A percentile compares a stretch with the other conserved stretches of the same genome.
Conservation (phyloP, 1,140 invertebrate genomes). For the Drosophila repleta region DNA sequence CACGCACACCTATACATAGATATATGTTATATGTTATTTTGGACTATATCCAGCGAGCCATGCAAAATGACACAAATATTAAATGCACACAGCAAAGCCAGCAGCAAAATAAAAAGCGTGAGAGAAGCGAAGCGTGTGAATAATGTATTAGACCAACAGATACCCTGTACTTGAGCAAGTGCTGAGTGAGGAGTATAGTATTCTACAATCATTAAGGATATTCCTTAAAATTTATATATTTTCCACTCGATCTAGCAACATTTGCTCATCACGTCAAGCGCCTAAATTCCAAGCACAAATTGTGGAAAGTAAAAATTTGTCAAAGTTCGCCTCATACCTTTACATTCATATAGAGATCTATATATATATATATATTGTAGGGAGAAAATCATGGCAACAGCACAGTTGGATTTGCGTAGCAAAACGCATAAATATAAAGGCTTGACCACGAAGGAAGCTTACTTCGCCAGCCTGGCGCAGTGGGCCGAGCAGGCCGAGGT, state of each 20-base stretch:
- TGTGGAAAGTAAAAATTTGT: neutral
- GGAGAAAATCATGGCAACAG: neutral
- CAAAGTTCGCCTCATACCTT: neutral
- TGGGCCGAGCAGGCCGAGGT: neutral
- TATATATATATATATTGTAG: neutral
- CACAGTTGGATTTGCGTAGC: neutral
- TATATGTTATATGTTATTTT: slow-evolving; percentile 23
- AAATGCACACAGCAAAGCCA: slow-evolving; percentile 59
- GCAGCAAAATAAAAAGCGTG: slow-evolving; percentile 19
- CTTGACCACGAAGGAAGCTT: neutral
- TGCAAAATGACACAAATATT: slow-evolving; percentile 67
- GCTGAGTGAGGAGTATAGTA: neutral
- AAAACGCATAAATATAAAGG: neutral
- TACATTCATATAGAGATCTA: neutral
- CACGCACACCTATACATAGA: neutral
- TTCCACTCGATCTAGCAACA: too few species aligned
- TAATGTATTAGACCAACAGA: neutral
- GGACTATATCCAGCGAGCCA: slow-evolving; percentile 62
- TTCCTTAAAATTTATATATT: too few species aligned
- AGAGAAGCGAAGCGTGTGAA: neutral
- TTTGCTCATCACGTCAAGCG: neutral
- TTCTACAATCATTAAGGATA: too few species aligned
- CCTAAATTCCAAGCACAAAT: neutral
- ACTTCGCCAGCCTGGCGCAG: slow-evolving; percentile 5
- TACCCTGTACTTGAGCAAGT: neutral